Percentiles rank a stretch among this genome's conserved stretches.
These are phyloP conservation scores for Ooceraea biroi DNA, from an alignment of 1,140 invertebrate genomes.

Conservation along the genomic window DNA sequence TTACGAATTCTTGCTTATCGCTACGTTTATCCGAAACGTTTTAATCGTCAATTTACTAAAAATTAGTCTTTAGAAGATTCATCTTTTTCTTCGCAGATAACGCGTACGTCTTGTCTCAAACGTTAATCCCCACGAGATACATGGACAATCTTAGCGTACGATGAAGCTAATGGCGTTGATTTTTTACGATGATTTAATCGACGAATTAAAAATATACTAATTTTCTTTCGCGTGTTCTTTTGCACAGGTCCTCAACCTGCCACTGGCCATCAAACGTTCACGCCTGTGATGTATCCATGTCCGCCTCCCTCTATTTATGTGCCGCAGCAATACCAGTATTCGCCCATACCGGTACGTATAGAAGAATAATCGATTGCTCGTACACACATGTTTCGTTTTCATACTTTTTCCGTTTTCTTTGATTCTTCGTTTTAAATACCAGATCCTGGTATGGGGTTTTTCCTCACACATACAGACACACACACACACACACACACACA, in stretches of 20 bases:
- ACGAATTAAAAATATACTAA: conserved; percentile 12
- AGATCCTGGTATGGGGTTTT: conserved; percentile 12
- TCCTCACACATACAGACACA: conserved; percentile 20
- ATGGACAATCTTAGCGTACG: background rate
- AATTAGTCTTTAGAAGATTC: no score
- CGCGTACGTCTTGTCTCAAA: no score
- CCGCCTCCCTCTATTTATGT: conserved; percentile 84
- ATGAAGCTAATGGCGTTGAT: background rate
- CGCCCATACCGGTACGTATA: conserved; percentile 85
- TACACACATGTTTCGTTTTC: conserved; percentile 4
- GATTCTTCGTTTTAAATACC: conserved; percentile 38
- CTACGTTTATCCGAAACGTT: no score
- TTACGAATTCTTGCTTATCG: no score
- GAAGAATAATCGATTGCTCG: conserved; percentile 36
- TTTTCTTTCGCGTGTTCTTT: conserved; percentile 9
- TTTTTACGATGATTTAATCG: background rate
- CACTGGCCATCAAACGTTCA: conserved; percentile 83
- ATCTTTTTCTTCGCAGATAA: no score
- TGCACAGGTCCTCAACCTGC: conserved; percentile 82
- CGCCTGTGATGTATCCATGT: conserved; percentile 84
- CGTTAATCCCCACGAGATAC: no score
- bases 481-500: conserved; percentile 23
- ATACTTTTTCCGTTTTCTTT: conserved; percentile 62
- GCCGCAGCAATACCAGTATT: conserved; percentile 85
- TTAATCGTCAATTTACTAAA: no score